Evolutionary conservation across 2,113 vertebrate genomes (phyloP), one percentile per base, ranked within the genome.

Genomic region (Trogon surrucura): DNA sequence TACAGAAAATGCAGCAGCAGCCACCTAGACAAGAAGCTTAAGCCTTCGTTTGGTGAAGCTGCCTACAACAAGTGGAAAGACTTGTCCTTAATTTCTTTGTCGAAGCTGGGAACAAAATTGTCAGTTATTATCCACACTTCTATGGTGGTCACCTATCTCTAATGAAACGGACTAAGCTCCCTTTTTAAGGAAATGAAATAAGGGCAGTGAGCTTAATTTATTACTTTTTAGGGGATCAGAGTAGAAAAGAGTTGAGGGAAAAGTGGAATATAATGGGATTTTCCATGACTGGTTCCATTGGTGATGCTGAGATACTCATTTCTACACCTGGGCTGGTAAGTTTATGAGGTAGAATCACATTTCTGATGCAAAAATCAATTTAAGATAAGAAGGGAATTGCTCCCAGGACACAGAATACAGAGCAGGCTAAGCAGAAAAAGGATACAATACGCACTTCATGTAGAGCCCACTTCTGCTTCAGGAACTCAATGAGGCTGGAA

Each of bases 381-480:
- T 41, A 17, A 23, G 80, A 44, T n/a, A 25, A 15, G 20, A 80
- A 71, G 26, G 7, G 17, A 79, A 61, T 7, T 73, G 27, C 48
- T 85, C 17, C 48, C 54, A 65, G 30, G 38, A 69, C 54, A 89
- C 13, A 58, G 69, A 26, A 58, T 1, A 45, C 4, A 44, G 56
- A 72, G 50, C 50, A 90, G 38, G 13, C 20, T 8, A 13, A 36
- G 15, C 3, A 73, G 56, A n/a, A 72, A 97, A 98, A 99, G 98
- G 99, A 99, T 99, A 99, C 99, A 84, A 99, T 98, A 41, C 99
- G 98, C 87, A 99, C 98, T 97, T 99, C 99, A 14, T 99, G 99
- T 81, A 99, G 98, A 1, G 99, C 98, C 99, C 99, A 99, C 95
- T 99, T 99, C 97, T 99, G 99, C 92, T 99, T 99, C 95, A 99